Percentiles rank a stretch among this genome's conserved stretches.
Evolutionary conservation across 2,797 vertebrate genomes (phyloP).

Genomic region (Alcedo quadribrachys): DNA sequence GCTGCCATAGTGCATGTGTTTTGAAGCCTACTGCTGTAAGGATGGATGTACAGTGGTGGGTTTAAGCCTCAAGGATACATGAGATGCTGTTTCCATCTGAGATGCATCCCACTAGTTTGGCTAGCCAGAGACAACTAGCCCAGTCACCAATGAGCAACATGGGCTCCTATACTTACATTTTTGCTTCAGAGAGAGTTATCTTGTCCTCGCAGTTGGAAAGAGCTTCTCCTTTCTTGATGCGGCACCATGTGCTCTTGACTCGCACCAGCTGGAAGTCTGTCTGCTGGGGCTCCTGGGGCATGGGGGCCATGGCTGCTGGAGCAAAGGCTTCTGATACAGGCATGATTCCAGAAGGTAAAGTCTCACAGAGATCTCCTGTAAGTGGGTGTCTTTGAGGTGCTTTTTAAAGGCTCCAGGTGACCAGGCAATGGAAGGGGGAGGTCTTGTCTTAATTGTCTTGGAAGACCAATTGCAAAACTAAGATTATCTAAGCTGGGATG

Average conservation of each 20-base stretch:
- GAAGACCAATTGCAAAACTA: constrained; percentile 49
- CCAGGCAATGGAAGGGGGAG: constrained; percentile 19
- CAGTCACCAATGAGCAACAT: rapidly evolving
- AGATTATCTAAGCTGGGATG: constrained; percentile 56
- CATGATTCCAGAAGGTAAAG: constrained; percentile 28
- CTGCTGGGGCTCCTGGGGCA: constrained; percentile 40
- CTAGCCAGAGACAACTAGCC: not conserved
- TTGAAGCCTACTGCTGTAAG: not conserved
- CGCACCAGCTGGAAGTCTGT: constrained; percentile 80
- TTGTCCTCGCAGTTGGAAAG: constrained; percentile 14
- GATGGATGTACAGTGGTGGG: rapidly evolving
- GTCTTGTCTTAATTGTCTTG: not conserved
- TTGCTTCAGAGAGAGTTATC: constrained; percentile 78
- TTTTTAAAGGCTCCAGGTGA: constrained; percentile 63
- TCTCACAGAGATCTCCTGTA: not conserved
- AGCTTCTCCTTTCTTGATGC: constrained; percentile 67
- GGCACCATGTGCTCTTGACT: constrained; percentile 80
- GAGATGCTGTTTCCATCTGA: not conserved
- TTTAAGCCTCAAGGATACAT: rapidly evolving
- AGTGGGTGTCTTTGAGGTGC: not conserved
- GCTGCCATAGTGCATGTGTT: rapidly evolving
- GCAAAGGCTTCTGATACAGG: constrained; percentile 24
- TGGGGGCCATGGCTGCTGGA: not conserved
- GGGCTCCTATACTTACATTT: constrained; percentile 81
- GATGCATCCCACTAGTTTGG: not conserved